Percentiles rank a stretch among this genome's conserved stretches.
phyloP scores from a whole-genome alignment of 1,140 invertebrate genomes.

The Frieseomelitta varia region DNA sequence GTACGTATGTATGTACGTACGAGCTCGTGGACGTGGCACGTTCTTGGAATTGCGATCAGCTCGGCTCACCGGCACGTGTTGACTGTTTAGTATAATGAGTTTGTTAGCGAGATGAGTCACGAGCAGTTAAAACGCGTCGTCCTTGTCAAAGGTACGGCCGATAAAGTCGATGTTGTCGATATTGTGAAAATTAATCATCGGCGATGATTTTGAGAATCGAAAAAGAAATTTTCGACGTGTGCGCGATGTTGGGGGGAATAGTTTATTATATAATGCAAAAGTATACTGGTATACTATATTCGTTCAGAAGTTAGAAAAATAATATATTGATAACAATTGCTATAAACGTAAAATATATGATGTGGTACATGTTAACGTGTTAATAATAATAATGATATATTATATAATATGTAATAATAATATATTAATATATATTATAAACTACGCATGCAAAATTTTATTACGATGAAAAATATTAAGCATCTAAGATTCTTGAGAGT shows the following conservation, averaged over 20 bases:
- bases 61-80: neutral
- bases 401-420: no score
- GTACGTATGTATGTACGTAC: constrained; percentile 14
- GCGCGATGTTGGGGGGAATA: neutral
- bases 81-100: neutral
- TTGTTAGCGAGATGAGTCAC: neutral
- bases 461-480: no score
- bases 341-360: no score
- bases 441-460: no score
- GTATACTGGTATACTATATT: no score
- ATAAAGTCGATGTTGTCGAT: neutral
- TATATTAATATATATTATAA: no score
- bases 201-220: neutral
- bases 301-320: no score
- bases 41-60: constrained; percentile 18
- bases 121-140: neutral
- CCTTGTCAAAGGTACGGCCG: no score
- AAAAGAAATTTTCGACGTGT: neutral
- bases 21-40: constrained; percentile 6
- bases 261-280: neutral
- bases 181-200: neutral
- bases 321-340: no score
- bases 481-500: no score
- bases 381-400: no score
- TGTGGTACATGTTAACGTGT: no score